Percentiles rank a stretch among this genome's conserved stretches.
Conservation (phyloP, 1,140 invertebrate genomes). For the Apis laboriosa region DNA sequence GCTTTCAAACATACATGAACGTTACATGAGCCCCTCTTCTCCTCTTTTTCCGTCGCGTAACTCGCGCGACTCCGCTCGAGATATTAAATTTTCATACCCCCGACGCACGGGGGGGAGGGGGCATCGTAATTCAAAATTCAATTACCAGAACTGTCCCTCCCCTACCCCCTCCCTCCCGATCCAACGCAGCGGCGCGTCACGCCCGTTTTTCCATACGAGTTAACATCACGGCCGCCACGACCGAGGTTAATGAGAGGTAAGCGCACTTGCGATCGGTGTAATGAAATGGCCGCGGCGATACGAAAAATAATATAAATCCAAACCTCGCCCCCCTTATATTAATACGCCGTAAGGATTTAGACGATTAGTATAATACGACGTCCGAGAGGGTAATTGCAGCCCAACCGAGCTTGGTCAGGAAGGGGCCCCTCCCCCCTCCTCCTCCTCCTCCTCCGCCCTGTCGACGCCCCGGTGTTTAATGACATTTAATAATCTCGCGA, state of each 20-base stretch:
- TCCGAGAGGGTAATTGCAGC: constrained; percentile 32
- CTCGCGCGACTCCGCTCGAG: constrained; percentile 9
- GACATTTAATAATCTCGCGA: constrained; percentile 35
- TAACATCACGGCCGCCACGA: constrained; percentile 14
- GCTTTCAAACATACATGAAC: no score
- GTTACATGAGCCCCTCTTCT: not conserved
- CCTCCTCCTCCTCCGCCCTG: not conserved
- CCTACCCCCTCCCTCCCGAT: not conserved
- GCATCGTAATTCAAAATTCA: constrained; percentile 52
- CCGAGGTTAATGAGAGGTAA: constrained; percentile 43
- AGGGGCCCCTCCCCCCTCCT: not conserved
- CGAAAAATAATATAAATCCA: constrained; percentile 32
- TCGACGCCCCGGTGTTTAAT: constrained; percentile 29
- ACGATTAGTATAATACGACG: constrained; percentile 40
- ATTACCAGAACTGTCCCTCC: constrained; percentile 28
- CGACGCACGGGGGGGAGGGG: not conserved
- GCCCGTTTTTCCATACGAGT: constrained; percentile 17
- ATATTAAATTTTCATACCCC: constrained; percentile 45
- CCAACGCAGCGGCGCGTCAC: not conserved
- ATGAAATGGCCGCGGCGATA: constrained; percentile 44
- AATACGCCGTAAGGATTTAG: constrained; percentile 29
- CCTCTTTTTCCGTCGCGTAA: constrained; percentile 5
- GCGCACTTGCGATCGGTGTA: constrained; percentile 29
- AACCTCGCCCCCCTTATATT: constrained; percentile 12
- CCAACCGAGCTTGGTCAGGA: no score